Evolutionary conservation across 2,888 invertebrate species (phyloP).

Genomic region (Drosophila recens): DNA sequence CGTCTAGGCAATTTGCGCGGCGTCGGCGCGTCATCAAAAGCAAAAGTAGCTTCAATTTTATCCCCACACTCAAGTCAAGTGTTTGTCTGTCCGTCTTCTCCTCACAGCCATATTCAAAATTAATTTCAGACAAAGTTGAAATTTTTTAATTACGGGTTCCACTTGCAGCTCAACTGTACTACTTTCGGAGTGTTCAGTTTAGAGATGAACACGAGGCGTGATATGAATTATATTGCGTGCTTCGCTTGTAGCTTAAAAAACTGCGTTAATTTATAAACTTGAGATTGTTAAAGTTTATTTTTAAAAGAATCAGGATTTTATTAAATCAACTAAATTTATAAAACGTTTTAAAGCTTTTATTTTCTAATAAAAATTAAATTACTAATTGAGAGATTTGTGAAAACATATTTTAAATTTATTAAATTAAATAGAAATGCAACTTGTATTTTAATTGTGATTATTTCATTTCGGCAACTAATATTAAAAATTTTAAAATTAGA

Average conservation of each 20-base stretch:
- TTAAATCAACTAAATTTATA: no score
- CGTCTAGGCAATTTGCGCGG: conserved; percentile 71
- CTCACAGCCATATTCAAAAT: conserved; percentile 67
- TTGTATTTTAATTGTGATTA: no score
- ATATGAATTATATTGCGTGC: conserved; percentile 25
- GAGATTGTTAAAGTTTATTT: no score
- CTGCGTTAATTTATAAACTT: background rate
- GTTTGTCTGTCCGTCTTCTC: conserved; percentile 50
- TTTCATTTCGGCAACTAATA: no score
- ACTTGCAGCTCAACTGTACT: conserved; percentile 41
- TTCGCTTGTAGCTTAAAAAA: background rate
- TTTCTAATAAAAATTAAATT: no score
- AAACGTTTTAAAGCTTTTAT: no score
- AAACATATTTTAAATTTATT: no score
- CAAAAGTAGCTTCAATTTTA: conserved; percentile 45
- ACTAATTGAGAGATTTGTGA: no score
- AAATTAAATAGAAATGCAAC: no score
- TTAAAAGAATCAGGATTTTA: no score
- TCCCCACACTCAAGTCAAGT: conserved; percentile 66
- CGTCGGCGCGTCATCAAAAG: conserved; percentile 75
- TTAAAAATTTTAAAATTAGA: no score
- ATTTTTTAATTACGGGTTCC: conserved; percentile 78
- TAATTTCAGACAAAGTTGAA: conserved; percentile 77
- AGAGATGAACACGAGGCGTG: conserved; percentile 46
- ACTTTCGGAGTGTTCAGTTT: conserved; percentile 22